Percentiles rank a stretch among this genome's conserved stretches.
phyloP scores from a whole-genome alignment of 2,113 vertebrate species.

The Pangasianodon hypophthalmus region DNA sequence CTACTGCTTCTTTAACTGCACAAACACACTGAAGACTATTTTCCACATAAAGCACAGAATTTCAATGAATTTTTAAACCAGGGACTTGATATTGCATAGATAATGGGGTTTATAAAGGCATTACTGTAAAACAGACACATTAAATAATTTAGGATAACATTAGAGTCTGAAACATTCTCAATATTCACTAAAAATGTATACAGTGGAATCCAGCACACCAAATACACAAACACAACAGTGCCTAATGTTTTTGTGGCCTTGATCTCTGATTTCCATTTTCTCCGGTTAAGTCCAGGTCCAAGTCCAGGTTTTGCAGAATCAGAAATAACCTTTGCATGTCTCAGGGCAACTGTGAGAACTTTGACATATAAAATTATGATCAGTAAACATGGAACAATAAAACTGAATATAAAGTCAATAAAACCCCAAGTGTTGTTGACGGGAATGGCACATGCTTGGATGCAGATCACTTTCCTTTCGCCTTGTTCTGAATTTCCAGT shows the following conservation, averaged over 20 bases:
- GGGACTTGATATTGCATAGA: conserved; percentile 56
- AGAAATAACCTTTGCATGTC: conserved; percentile 58
- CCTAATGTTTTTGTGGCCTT: conserved; percentile 53
- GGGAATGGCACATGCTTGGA: conserved; percentile 29
- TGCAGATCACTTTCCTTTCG: conserved; percentile 33
- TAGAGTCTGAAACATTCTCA: conserved; percentile 4
- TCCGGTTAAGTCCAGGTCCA: background rate
- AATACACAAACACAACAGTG: conserved; percentile 42
- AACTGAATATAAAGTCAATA: conserved; percentile 47
- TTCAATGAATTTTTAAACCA: conserved; percentile 46
- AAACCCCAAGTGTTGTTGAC: conserved; percentile 34
- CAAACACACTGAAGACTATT: background rate
- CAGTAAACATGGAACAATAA: conserved; percentile 38
- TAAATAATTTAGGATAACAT: background rate
- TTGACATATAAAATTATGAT: conserved; percentile 50
- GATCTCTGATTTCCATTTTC: conserved; percentile 26
- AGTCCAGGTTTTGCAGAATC: background rate
- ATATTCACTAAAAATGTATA: conserved; percentile 36
- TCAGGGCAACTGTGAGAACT: conserved; percentile 43
- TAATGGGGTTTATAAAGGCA: conserved; percentile 51
- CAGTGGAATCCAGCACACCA: conserved; percentile 50
- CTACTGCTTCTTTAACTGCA: too few relatives aligned
- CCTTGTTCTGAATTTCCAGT: background rate
- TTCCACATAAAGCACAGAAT: background rate
- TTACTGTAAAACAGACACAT: conserved; percentile 44